phyloP scores from a whole-genome alignment of 2,113 vertebrate genomes.

The Neotoma lepida region DNA sequence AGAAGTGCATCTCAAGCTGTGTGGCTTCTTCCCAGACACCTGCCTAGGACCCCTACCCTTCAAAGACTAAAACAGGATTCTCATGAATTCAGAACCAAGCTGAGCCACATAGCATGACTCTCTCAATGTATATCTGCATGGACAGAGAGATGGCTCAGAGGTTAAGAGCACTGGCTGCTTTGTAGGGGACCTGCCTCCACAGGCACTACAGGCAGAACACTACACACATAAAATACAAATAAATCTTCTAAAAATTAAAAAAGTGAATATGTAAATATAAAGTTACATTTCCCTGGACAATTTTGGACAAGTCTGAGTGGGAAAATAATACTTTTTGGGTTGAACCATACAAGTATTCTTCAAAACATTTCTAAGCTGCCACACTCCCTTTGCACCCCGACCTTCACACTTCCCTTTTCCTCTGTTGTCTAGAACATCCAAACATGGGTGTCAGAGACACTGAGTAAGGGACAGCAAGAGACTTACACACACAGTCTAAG shows the following conservation, averaged over 20 bases:
- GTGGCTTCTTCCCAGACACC: too few relatives aligned
- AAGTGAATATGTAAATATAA: not conserved
- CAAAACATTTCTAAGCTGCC: not conserved
- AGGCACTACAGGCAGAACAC: not conserved
- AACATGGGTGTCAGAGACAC: not conserved
- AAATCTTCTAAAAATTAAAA: not conserved
- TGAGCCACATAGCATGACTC: too few relatives aligned
- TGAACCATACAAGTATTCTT: not conserved
- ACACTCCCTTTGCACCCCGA: fast-evolving
- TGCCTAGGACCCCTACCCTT: too few relatives aligned
- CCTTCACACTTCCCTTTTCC: not conserved
- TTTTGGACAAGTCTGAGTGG: too few relatives aligned
- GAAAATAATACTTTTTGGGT: not conserved
- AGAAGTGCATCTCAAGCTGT: too few relatives aligned
- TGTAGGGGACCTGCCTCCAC: too few relatives aligned
- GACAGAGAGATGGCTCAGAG: too few relatives aligned
- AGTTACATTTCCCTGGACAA: not conserved
- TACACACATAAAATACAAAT: not conserved
- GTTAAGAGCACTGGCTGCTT: too few relatives aligned
- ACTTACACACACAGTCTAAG: not conserved
- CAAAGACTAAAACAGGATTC: too few relatives aligned
- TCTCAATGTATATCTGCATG: too few relatives aligned
- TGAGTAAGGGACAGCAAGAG: not conserved
- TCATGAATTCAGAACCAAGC: too few relatives aligned
- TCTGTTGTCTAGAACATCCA: not conserved